Base-by-base conservation (phyloP, 30 jellyfish, hydroid and myxozoan genomes). In the Pelagia noctiluca region DNA sequence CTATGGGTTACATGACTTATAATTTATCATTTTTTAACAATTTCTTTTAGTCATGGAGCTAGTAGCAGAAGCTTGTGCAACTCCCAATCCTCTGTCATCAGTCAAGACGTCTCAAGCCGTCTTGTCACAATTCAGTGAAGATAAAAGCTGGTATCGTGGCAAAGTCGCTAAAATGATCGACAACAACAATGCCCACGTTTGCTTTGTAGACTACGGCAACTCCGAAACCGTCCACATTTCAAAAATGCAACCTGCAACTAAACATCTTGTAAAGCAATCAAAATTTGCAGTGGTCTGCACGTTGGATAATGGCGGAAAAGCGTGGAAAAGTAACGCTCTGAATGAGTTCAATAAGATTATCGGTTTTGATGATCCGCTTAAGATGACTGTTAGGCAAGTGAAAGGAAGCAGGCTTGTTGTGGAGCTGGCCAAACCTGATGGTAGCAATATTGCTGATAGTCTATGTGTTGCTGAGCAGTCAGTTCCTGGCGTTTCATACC, bases 121-220 rank as follows among this genome's bases (percentile, higher is more conserved):
- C 1, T 79, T 81, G 30, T 81, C 89, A 50, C 36, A 35, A 35
- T 79, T 62, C 67, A 79, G 89, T 79, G 91, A 47, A 30, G 96
- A 88, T 68, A 60, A 52, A 3, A 75, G 37, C 19, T 89, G 97
- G 97, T 89, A 89, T 66, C 86, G 97, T 26, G 97, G 82, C 30
- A 77, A 84, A n/a, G 48, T 88, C 49, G 23, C 34, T 8, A 61
- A 19, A 26, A 83, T 52, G 18, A n/a, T 35, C 13, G 63, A 32
- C 26, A 53, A 30, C 65, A 25, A n/a, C 25, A 16, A 50, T 19
- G 87, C 86, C 4, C 34, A 35, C 16, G 97, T 89, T 24, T 50
- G 75, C 22, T 89, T 89, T 73, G 80, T 89, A 18, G 97, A 89
- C 52, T 89, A 69, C 54, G 97, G 97, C 11, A 80, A 80, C 53